Evolutionary conservation across 2,797 vertebrate species (phyloP), one percentile per base, ranked within the genome.

Genomic region (Lateolabrax maculatus): DNA sequence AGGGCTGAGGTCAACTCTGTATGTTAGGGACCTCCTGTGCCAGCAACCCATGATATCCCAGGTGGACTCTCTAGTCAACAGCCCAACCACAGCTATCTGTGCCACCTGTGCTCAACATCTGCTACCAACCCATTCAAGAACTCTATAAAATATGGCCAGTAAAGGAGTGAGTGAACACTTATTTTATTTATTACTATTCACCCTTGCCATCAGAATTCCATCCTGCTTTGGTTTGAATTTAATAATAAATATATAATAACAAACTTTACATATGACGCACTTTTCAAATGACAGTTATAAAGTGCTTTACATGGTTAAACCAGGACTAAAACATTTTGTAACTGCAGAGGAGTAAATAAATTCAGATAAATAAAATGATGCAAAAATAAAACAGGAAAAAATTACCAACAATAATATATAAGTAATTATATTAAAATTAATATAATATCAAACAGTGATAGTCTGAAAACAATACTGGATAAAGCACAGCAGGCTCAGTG

Each of bases 81-180:
- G 43, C 23, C 48, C 25, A 21, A 25, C 16, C 21, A 49, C 43
- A 39, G 25, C 48, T 37, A 37, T 62, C 67, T 51, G 21, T 57
- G 55, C 63, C 74, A 81, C 71, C 71, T 58, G 65, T 62, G 61
- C 65, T 23, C 29, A 53, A 39, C 61, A 76, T 56, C 67, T 80
- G 71, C 51, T 29, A 27, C 65, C 11, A 12, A 44, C 53, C 53
- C 23, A 19, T 51, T 61, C 61, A 41, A 66, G 51, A 44, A 53
- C 23, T n/a, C 64, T 18, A 15, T 43, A 56, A 74, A 74, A 49
- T 63, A 44, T 58, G 39, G 9, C 49, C 57, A 43, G n/a, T 34
- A 56, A 44, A 9, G 31, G n/a, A n/a, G n/a, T n/a, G n/a, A n/a
- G n/a, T n/a, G n/a, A n/a, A n/a, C n/a, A n/a, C n/a, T n/a, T n/a